Evolutionary conservation across 2,797 vertebrate genomes (phyloP).

Genomic region (Coluber constrictor): DNA sequence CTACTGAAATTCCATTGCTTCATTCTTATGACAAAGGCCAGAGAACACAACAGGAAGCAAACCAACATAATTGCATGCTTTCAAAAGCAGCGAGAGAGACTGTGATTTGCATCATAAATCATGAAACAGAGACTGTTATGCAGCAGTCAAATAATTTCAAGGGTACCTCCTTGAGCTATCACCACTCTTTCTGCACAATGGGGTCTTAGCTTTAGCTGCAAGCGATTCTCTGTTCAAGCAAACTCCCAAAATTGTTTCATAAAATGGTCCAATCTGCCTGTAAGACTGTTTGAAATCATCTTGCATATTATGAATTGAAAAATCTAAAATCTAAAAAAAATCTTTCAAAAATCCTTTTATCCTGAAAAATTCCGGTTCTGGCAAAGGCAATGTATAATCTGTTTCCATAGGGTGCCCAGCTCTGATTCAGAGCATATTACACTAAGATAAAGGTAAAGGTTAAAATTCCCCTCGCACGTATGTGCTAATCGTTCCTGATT

Average conservation of each 20-base stretch:
- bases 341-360: neutral
- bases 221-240: neutral
- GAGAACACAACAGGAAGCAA: constrained; percentile 38
- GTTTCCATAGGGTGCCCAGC: neutral
- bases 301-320: neutral
- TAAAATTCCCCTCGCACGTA: too few relatives aligned
- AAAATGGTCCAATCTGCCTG: neutral
- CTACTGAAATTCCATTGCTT: constrained; percentile 43
- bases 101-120: constrained; percentile 47
- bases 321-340: neutral
- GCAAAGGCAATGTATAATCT: neutral
- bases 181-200: constrained; percentile 13
- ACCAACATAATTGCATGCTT: constrained; percentile 30
- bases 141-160: constrained; percentile 19
- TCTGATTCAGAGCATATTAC: neutral
- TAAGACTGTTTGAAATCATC: neutral
- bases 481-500: too few relatives aligned
- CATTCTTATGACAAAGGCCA: constrained; percentile 39
- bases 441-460: too few relatives aligned
- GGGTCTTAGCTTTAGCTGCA: neutral
- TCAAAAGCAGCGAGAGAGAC: constrained; percentile 34
- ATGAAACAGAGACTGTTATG: constrained; percentile 17
- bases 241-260: neutral
- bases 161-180: constrained; percentile 5
- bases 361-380: neutral